Evolutionary conservation across 1,140 invertebrate genomes (phyloP).

Genomic region (Drosophila sproati): DNA sequence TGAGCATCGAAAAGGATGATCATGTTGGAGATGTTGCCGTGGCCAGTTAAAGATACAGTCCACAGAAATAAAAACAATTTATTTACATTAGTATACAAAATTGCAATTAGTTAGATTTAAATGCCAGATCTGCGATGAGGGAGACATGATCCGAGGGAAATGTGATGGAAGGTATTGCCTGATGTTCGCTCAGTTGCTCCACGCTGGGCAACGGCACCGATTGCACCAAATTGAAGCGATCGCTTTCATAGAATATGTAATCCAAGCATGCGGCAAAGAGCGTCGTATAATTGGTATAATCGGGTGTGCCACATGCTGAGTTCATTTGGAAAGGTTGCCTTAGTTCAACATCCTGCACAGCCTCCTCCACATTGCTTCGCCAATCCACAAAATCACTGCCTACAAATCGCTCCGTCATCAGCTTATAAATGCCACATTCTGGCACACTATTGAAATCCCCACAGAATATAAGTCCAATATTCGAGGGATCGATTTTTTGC

Average conservation of each 20-base stretch:
- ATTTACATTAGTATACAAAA: conserved; percentile 10
- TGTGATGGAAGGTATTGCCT: conserved; percentile 92
- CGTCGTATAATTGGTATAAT: conserved; percentile 94
- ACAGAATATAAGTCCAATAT: conserved; percentile 88
- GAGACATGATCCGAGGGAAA: conserved; percentile 97
- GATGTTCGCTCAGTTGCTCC: conserved; percentile 89
- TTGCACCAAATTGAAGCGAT: conserved; percentile 88
- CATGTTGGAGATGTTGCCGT: conserved; percentile 67
- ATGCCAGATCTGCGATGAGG: conserved; percentile 91
- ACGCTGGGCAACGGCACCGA: conserved; percentile 91
- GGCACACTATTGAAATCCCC: conserved; percentile 95
- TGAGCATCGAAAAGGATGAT: conserved; percentile 79
- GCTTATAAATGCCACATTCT: conserved; percentile 91
- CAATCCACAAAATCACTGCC: conserved; percentile 89
- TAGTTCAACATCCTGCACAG: conserved; percentile 87
- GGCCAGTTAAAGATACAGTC: conserved; percentile 40
- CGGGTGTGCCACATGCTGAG: conserved; percentile 91
- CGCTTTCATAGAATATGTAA: conserved; percentile 94
- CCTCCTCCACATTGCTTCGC: conserved; percentile 89
- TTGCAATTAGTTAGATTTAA: conserved; percentile 51
- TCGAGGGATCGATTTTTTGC: conserved; percentile 86
- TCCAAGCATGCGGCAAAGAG: conserved; percentile 95
- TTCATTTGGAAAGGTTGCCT: conserved; percentile 87
- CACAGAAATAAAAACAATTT: conserved; percentile 4
- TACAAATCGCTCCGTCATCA: conserved; percentile 89